Evolutionary conservation across 2,113 vertebrate genomes (phyloP).

Genomic region (Mobula hypostoma): DNA sequence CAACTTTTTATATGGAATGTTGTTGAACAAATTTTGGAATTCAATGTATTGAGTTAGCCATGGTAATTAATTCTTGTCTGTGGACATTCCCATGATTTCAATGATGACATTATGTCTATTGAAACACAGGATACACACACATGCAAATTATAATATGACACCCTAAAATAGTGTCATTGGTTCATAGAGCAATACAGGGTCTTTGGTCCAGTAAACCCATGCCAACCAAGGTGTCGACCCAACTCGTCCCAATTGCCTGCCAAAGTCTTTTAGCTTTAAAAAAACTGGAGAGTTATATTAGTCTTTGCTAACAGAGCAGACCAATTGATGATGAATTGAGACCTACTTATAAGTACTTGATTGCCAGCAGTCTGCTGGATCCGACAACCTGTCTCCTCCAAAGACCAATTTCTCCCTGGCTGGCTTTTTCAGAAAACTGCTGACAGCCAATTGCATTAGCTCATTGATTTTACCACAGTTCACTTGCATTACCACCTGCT

Average conservation of each 20-base stretch:
- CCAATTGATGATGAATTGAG: not conserved
- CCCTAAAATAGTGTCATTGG: no score
- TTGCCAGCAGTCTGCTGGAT: not conserved
- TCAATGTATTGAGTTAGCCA: not conserved
- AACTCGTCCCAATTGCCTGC: no score
- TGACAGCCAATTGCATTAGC: not conserved
- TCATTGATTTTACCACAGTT: not conserved
- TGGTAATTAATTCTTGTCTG: not conserved
- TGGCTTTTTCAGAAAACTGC: not conserved
- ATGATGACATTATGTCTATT: not conserved
- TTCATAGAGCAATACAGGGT: no score
- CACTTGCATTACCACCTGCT: not conserved
- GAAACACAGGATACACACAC: not conserved
- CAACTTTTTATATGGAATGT: not conserved
- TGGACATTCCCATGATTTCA: not conserved
- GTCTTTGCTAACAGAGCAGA: not conserved
- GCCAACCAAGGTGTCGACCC: no score
- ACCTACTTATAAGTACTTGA: not conserved
- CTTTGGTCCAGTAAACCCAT: no score
- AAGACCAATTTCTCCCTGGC: not conserved
- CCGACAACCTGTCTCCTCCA: not conserved
- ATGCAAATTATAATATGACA: not conserved
- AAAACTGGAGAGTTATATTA: not conserved
- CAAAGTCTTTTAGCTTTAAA: not conserved
- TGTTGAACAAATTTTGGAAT: not conserved